phyloP scores from a whole-genome alignment of 2,888 invertebrate genomes.

The Mimachlamys varia region DNA sequence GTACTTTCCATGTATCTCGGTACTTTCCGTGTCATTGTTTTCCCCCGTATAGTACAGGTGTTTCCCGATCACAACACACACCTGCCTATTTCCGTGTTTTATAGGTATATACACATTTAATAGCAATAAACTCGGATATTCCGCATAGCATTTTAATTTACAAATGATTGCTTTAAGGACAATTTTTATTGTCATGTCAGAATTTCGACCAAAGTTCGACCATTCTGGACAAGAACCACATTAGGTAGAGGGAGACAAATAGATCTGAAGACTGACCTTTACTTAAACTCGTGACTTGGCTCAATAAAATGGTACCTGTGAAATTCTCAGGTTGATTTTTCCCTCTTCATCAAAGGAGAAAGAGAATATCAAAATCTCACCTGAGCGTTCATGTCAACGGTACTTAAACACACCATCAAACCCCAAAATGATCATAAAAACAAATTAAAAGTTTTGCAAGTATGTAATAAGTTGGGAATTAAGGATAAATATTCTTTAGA shows the following conservation, averaged over 20 bases:
- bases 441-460: conserved; percentile 36
- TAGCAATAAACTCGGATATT: neutral
- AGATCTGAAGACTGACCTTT: neutral
- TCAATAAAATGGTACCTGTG: conserved; percentile 17
- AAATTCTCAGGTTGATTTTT: conserved; percentile 10
- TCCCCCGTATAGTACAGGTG: neutral
- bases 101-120: neutral
- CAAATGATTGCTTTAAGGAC: neutral
- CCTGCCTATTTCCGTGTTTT: neutral
- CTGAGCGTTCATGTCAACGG: neutral
- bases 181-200: neutral
- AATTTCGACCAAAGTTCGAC: neutral
- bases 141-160: neutral
- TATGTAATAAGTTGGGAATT: conserved; percentile 24
- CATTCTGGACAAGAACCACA: neutral
- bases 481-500: conserved; percentile 26
- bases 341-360: neutral
- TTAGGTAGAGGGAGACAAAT: neutral
- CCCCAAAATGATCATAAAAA: conserved; percentile 12
- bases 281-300: neutral
- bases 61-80: neutral
- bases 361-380: neutral
- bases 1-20: too few relatives aligned
- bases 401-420: conserved; percentile 25
- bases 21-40: neutral